These are phyloP conservation scores for Ispidina picta DNA, from an alignment of 2,797 vertebrate species.

Conservation along the genomic window DNA sequence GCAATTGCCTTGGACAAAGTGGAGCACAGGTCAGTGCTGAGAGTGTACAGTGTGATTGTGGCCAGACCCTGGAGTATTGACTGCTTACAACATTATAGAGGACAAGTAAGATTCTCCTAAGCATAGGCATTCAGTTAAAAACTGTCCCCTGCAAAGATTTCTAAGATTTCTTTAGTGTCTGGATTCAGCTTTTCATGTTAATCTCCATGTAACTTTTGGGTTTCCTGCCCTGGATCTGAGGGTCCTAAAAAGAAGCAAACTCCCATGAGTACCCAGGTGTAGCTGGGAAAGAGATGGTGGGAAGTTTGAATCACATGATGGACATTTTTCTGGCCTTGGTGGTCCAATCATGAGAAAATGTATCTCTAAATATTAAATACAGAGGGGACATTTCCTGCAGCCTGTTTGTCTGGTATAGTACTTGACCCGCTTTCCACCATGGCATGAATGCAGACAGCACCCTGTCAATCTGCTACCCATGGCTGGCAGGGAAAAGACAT, in stretches of 20 bases:
- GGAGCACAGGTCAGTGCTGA: not conserved
- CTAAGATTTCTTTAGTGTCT: not conserved
- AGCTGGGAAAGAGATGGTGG: not conserved
- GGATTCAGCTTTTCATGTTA: not conserved
- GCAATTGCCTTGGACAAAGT: not conserved
- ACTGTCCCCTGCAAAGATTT: not conserved
- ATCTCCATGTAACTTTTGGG: not conserved
- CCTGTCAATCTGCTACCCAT: not conserved
- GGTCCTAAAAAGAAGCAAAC: not conserved
- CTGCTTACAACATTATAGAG: fast-evolving
- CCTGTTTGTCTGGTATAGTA: not conserved
- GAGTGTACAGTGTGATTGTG: not conserved
- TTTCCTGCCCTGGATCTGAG: not conserved
- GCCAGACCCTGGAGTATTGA: not conserved
- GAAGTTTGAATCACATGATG: not conserved
- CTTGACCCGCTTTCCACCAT: not conserved
- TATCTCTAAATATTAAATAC: not conserved
- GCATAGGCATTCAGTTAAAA: fast-evolving
- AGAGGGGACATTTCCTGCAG: not conserved
- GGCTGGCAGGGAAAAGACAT: not conserved
- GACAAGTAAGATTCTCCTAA: not conserved
- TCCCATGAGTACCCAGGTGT: fast-evolving
- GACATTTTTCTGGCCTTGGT: not conserved
- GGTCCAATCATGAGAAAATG: not conserved
- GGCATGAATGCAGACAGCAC: not conserved